These are phyloP conservation scores for Muricea muricata DNA, from an alignment of 92 coral and sea anemone species.

Conservation along the genomic window DNA sequence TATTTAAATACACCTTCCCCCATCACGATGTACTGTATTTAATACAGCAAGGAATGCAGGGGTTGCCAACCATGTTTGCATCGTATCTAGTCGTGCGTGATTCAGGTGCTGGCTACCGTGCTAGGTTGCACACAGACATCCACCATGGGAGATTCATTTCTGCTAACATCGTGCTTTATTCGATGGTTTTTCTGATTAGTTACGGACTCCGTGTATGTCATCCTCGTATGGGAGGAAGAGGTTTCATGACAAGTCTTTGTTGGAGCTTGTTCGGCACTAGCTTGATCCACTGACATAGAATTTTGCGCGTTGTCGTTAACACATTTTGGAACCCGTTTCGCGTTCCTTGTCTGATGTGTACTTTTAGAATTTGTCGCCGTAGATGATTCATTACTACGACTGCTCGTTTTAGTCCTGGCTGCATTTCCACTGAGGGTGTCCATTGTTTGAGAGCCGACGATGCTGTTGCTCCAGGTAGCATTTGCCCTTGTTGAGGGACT, in stretches of 20 bases:
- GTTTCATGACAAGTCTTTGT: conserved; percentile 56
- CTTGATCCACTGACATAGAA: conserved; percentile 42
- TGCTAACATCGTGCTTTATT: conserved; percentile 81
- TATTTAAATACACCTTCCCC: background rate
- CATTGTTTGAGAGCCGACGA: conserved; percentile 52
- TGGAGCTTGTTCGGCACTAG: conserved; percentile 62
- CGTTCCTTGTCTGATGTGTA: conserved; percentile 79
- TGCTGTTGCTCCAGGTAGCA: conserved; percentile 86
- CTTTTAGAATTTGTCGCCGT: conserved; percentile 69
- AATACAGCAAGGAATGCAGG: background rate
- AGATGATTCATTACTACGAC: conserved; percentile 60
- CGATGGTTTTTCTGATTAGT: conserved; percentile 76
- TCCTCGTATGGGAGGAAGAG: conserved; percentile 35
- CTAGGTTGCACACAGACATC: conserved; percentile 99
- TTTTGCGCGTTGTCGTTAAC: background rate
- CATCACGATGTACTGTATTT: background rate
- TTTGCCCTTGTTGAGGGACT: conserved; percentile 91
- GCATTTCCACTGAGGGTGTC: conserved; percentile 28
- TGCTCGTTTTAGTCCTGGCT: conserved; percentile 75
- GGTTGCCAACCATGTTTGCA: too few species aligned
- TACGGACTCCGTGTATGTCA: conserved; percentile 73
- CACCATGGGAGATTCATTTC: conserved; percentile 97
- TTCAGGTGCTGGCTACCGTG: conserved; percentile 92
- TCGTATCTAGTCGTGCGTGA: background rate
- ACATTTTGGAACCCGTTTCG: conserved; percentile 60